phyloP scores from a whole-genome alignment of 92 coral and sea anemone genomes.

The Porites lobata region DNA sequence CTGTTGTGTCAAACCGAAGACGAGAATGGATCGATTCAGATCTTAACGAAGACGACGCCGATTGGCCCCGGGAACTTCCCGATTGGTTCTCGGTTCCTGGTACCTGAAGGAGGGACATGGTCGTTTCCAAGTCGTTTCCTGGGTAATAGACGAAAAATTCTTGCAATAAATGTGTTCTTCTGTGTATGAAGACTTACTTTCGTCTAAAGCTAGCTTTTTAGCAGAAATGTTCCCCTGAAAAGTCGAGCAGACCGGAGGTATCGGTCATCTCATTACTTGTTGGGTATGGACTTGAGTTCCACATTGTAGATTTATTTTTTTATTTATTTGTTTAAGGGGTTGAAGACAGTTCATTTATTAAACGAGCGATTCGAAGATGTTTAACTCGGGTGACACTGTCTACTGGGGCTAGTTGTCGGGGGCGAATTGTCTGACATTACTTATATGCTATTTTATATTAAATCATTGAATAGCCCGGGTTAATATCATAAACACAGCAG shows the following conservation, averaged over 20 bases:
- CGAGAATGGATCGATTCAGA: constrained; percentile 46
- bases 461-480: no score
- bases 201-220: background rate
- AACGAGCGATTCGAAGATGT: no score
- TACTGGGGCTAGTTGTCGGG: no score
- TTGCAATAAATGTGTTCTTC: background rate
- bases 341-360: no score
- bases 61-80: constrained; percentile 27
- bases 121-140: constrained; percentile 36
- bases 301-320: no score
- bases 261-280: background rate
- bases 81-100: constrained; percentile 41
- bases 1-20: constrained; percentile 61
- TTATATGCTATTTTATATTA: no score
- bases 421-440: no score
- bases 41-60: constrained; percentile 29
- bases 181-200: background rate
- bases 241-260: background rate
- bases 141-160: background rate
- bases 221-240: background rate
- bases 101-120: constrained; percentile 30
- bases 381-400: no score
- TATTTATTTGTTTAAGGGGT: no score
- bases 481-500: no score
- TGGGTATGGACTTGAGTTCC: no score